These are phyloP conservation scores for Elaphurus davidianus DNA, from an alignment of 2,113 vertebrate species.

Conservation along the genomic window DNA sequence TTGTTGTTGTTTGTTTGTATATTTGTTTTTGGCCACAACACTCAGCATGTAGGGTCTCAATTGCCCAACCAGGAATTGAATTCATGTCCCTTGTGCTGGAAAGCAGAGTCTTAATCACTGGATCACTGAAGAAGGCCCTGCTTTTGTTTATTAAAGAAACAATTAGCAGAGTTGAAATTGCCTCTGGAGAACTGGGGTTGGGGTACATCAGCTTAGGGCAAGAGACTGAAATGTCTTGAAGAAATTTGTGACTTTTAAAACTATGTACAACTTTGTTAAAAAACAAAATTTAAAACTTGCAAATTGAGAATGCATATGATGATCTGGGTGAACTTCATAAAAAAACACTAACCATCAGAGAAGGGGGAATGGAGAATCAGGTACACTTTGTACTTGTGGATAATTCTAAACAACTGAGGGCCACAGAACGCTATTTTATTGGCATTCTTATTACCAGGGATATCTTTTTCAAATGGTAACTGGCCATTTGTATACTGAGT, in stretches of 20 bases:
- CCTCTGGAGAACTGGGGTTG: not conserved
- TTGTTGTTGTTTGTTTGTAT: not conserved
- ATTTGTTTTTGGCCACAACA: not conserved
- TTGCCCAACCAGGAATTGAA: not conserved
- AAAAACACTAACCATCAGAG: not conserved
- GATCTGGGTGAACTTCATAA: not conserved
- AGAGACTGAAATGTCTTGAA: not conserved
- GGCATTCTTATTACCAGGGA: not conserved
- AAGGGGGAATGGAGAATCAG: not conserved
- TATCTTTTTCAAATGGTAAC: not conserved
- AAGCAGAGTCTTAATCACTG: not conserved
- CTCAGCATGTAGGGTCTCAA: not conserved
- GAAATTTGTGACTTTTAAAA: not conserved
- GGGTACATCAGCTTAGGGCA: not conserved
- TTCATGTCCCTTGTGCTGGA: not conserved
- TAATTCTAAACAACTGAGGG: not conserved
- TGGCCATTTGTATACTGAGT: not conserved
- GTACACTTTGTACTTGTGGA: not conserved
- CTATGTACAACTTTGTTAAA: not conserved
- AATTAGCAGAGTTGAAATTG: not conserved
- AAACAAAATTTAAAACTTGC: not conserved
- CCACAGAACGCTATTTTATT: not conserved
- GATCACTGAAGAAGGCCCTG: not conserved
- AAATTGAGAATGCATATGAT: not conserved
- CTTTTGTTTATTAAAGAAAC: not conserved